phyloP scores from a whole-genome alignment of 1,140 invertebrate genomes.

The Ladona fulva region DNA sequence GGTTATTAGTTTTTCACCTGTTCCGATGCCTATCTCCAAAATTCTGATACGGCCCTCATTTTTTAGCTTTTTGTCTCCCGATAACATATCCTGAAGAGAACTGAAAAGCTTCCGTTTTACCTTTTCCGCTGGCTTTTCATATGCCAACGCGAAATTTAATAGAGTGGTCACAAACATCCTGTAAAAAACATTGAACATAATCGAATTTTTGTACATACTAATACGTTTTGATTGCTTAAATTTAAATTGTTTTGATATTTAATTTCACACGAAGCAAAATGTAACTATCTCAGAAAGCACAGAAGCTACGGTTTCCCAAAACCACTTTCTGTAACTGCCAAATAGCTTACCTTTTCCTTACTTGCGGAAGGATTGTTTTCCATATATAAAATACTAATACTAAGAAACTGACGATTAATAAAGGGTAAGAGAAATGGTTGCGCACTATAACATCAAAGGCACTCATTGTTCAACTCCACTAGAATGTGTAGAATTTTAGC shows the following conservation, averaged over 20 bases:
- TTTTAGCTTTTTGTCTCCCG: not conserved
- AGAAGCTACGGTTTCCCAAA: too few species aligned
- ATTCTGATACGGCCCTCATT: not conserved
- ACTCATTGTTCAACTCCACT: not conserved
- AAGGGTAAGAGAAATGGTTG: not conserved
- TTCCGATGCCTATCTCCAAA: slow-evolving; percentile 7
- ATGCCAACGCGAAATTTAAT: not conserved
- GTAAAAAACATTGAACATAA: not conserved
- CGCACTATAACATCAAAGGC: not conserved
- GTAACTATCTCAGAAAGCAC: not conserved
- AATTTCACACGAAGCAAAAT: not conserved
- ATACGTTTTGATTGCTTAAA: not conserved
- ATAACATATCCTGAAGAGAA: not conserved
- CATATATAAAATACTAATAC: not conserved
- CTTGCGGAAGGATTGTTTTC: not conserved
- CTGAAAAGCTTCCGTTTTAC: not conserved
- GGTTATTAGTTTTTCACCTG: not conserved
- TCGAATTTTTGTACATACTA: not conserved
- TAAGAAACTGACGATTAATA: not conserved
- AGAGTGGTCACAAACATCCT: not conserved
- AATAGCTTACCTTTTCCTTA: not conserved
- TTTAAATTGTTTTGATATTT: not conserved
- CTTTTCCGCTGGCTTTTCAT: not conserved
- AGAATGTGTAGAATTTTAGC: too few species aligned
- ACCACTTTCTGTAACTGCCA: not conserved